Evolutionary conservation across 2,797 vertebrate species (phyloP).

Genomic region (Clarias pachynema): DNA sequence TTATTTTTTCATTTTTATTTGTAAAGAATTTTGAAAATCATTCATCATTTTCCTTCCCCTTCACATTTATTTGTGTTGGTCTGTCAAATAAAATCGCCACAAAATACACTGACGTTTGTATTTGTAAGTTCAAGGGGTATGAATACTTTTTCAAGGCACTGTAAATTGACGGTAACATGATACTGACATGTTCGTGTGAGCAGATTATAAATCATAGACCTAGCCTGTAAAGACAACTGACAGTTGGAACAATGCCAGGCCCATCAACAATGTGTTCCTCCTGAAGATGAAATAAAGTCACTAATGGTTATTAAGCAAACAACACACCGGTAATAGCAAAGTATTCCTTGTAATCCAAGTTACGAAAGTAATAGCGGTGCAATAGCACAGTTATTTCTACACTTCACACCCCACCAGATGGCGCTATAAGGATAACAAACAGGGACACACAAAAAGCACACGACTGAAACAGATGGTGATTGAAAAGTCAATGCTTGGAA

Average conservation of each 20-base stretch:
- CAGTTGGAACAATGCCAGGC: no score
- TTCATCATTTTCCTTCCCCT: no score
- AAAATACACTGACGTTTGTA: no score
- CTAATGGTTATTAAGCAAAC: background rate
- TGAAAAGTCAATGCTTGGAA: background rate
- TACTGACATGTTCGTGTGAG: background rate
- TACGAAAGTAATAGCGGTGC: background rate
- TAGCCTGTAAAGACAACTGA: background rate
- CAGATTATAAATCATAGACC: background rate
- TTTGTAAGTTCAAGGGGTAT: no score
- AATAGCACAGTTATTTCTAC: background rate
- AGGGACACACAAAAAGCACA: background rate
- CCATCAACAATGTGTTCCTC: background rate
- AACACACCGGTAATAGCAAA: background rate
- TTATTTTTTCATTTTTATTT: no score
- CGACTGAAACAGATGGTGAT: constrained; percentile 17
- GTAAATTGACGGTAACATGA: background rate
- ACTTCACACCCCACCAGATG: constrained; percentile 41
- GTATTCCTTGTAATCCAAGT: background rate
- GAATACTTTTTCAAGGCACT: no score
- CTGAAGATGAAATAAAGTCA: background rate
- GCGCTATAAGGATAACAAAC: constrained; percentile 27
- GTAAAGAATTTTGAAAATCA: no score
- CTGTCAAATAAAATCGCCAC: no score
- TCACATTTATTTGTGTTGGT: no score